These are phyloP conservation scores for Falco novaeseelandiae DNA, from an alignment of 2,797 vertebrate species.

Conservation along the genomic window DNA sequence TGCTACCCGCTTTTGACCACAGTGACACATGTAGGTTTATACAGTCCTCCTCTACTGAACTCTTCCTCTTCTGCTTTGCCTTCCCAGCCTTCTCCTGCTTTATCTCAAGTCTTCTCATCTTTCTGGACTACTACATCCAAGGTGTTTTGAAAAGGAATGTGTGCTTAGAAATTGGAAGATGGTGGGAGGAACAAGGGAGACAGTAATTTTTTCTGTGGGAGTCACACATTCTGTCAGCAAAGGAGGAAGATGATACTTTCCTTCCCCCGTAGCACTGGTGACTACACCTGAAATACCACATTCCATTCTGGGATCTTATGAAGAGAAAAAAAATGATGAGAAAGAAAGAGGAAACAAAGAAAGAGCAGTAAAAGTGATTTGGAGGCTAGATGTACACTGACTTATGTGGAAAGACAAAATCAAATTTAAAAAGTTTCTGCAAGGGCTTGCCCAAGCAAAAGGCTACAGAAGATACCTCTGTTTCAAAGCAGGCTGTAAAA, in stretches of 20 bases:
- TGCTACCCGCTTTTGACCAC: neutral
- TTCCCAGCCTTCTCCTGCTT: neutral
- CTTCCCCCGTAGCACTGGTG: fast-evolving
- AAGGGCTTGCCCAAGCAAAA: neutral
- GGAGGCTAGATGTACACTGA: neutral
- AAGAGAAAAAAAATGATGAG: neutral
- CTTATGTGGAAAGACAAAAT: neutral
- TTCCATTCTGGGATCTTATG: neutral
- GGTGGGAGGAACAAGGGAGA: neutral
- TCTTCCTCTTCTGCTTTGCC: neutral
- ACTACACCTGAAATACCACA: conserved; percentile 2
- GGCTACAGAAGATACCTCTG: neutral
- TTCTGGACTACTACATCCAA: neutral
- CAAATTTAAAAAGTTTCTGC: neutral
- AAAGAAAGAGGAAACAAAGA: neutral
- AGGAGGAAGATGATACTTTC: neutral
- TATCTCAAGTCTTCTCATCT: neutral
- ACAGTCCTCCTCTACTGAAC: neutral
- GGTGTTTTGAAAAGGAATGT: neutral
- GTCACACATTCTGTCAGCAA: neutral
- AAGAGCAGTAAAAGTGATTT: neutral
- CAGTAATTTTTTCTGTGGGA: neutral
- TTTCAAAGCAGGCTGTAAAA: neutral
- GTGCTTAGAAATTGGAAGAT: neutral
- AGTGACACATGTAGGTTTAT: fast-evolving